Conservation (phyloP, 30 jellyfish, hydroid and myxozoan genomes). For the Euphysa ruthae region DNA sequence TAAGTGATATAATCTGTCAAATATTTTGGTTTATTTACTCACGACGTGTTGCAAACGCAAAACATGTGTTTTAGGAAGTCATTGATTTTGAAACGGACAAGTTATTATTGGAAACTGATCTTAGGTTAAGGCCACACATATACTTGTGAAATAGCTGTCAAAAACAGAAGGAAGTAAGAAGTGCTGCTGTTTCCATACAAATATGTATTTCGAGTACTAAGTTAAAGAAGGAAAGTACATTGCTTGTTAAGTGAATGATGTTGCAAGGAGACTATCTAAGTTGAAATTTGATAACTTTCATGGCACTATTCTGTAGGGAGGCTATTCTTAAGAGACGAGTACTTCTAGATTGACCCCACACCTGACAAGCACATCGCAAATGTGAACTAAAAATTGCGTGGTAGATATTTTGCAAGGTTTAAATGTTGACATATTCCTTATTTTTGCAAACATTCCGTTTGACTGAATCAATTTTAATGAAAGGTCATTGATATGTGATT, state of each 20-base stretch:
- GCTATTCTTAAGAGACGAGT: neutral
- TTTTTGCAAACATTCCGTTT: neutral
- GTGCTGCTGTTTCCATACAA: neutral
- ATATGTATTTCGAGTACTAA: neutral
- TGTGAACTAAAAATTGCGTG: neutral
- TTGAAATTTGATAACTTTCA: neutral
- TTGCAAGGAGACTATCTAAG: neutral
- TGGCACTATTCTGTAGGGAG: neutral
- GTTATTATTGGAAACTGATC: no score
- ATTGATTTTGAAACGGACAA: no score
- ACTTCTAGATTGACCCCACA: neutral
- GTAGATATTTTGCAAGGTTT: neutral
- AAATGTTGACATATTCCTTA: neutral
- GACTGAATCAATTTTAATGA: neutral
- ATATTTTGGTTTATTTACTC: no score
- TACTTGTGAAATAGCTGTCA: neutral
- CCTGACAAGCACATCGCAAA: neutral
- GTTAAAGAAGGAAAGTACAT: neutral
- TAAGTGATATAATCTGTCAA: no score
- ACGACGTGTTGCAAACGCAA: no score
- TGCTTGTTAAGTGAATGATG: neutral
- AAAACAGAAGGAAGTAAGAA: neutral
- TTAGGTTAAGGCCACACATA: no score
- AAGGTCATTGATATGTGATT: neutral
- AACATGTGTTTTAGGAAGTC: no score